Evolutionary conservation across 1,140 invertebrate species (phyloP).

Genomic region (Tetragnatha versicolor): DNA sequence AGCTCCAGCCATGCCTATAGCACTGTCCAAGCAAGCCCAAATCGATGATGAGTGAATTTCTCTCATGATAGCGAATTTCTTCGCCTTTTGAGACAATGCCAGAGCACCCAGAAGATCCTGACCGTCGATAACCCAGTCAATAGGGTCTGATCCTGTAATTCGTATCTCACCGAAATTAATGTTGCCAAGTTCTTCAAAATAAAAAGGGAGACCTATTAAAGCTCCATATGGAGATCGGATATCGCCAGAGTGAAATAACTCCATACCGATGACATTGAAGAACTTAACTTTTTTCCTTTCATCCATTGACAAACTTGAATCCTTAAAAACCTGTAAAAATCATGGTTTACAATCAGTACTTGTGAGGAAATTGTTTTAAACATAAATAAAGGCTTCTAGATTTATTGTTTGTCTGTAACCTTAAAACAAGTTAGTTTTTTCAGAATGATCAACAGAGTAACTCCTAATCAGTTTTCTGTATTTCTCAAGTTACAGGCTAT

Average conservation of each 20-base stretch:
- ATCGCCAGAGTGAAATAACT: conserved; percentile 69
- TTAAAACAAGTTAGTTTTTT: too few relatives aligned
- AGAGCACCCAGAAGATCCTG: conserved; percentile 71
- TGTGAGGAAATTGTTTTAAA: too few relatives aligned
- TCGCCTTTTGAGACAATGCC: conserved; percentile 75
- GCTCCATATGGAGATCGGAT: conserved; percentile 65
- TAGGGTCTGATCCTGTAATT: conserved; percentile 61
- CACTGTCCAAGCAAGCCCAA: conserved; percentile 5
- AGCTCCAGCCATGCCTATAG: background rate
- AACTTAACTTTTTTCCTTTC: conserved; percentile 62
- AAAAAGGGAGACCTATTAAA: conserved; percentile 72
- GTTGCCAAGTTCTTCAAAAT: conserved; percentile 68
- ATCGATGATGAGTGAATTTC: conserved; percentile 70
- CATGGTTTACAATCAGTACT: too few relatives aligned
- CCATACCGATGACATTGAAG: conserved; percentile 73
- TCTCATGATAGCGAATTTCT: conserved; percentile 78
- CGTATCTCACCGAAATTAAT: conserved; percentile 67
- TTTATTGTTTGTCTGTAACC: too few relatives aligned
- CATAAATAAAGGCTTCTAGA: too few relatives aligned
- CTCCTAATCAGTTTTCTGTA: too few relatives aligned
- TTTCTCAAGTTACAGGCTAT: too few relatives aligned
- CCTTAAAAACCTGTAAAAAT: conserved; percentile 34
- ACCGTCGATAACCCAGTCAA: conserved; percentile 71
- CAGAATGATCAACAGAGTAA: too few relatives aligned
- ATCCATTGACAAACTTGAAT: background rate